Conservation (phyloP, 1,140 invertebrate genomes). For the Pissodes strobi region DNA sequence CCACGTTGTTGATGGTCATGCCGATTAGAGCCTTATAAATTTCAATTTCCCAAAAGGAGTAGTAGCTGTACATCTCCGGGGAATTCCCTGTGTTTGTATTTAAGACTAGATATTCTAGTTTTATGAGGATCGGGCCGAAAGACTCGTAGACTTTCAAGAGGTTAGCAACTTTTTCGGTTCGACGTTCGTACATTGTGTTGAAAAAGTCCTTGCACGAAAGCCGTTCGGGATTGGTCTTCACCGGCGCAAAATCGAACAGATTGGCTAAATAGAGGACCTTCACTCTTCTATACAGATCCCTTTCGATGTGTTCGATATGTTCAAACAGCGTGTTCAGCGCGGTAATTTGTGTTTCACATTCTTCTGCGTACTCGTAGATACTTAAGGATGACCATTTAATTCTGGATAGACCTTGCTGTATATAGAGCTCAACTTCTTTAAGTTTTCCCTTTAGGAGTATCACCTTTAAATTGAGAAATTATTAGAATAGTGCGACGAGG, state of each 20-base stretch:
- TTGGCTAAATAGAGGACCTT: conserved; percentile 42
- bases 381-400: conserved; percentile 84
- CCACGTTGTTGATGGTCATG: conserved; percentile 71
- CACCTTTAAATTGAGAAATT: conserved; percentile 52
- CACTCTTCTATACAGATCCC: conserved; percentile 68
- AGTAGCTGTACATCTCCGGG: conserved; percentile 68
- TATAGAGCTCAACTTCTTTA: conserved; percentile 72
- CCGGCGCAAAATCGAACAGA: conserved; percentile 46
- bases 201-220: conserved; percentile 63
- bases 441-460: conserved; percentile 70
- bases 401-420: conserved; percentile 77
- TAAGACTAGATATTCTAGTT: conserved; percentile 77
- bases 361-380: conserved; percentile 72
- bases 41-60: conserved; percentile 71
- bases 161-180: conserved; percentile 66
- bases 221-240: conserved; percentile 29
- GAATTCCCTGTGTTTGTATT: conserved; percentile 68
- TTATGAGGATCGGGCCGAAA: conserved; percentile 76
- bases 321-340: conserved; percentile 68
- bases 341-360: conserved; percentile 60
- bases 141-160: conserved; percentile 73
- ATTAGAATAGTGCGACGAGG: background rate
- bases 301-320: conserved; percentile 77
- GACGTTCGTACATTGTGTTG: conserved; percentile 66
- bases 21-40: conserved; percentile 66